A percentile compares a stretch with the other conserved stretches of the same genome.
Conservation (phyloP, 2,113 vertebrate genomes). For the Halichoerus grypus region DNA sequence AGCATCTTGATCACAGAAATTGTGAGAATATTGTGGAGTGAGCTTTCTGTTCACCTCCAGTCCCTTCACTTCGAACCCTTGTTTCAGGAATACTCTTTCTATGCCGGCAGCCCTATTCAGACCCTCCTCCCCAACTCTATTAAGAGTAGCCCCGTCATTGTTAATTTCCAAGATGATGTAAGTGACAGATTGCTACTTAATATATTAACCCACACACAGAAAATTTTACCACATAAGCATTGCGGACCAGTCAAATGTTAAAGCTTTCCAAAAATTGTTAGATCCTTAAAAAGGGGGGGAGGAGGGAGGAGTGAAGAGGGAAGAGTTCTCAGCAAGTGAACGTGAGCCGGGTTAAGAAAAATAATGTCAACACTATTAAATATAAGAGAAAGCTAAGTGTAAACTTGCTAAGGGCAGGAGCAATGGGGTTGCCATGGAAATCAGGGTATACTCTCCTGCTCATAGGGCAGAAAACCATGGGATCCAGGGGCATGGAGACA, state of each 20-base stretch:
- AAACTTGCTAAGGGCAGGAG: background rate
- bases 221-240: background rate
- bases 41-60: background rate
- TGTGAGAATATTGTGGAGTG: background rate
- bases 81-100: background rate
- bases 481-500: background rate
- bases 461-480: background rate
- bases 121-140: background rate
- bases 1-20: background rate
- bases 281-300: background rate
- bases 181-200: background rate
- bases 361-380: background rate
- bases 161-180: background rate
- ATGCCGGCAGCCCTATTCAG: background rate
- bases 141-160: background rate
- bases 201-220: background rate
- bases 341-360: background rate
- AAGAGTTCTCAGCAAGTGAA: background rate
- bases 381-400: background rate
- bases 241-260: background rate
- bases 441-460: background rate
- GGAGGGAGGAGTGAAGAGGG: background rate
- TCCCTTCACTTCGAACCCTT: background rate
- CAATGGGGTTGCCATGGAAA: background rate
- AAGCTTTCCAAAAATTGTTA: background rate